phyloP scores from a whole-genome alignment of 1,140 invertebrate genomes.

The Drosophila quadrilineata region DNA sequence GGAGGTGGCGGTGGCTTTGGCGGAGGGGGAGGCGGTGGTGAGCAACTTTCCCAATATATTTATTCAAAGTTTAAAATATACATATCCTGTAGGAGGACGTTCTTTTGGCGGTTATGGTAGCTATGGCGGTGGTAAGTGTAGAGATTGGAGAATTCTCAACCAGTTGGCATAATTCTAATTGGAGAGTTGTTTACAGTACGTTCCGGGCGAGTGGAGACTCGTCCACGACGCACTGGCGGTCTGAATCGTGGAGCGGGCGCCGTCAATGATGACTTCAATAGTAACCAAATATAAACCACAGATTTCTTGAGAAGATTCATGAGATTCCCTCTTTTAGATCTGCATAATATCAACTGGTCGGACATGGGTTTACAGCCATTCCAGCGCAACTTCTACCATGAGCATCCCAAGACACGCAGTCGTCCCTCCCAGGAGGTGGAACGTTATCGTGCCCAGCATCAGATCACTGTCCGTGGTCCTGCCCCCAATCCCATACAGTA shows the following conservation, averaged over 20 bases:
- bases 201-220: conserved; percentile 32
- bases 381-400: conserved; percentile 96
- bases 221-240: conserved; percentile 30
- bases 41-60: no score
- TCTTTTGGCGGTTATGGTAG: conserved; percentile 40
- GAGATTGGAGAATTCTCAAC: background rate
- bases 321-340: conserved; percentile 21
- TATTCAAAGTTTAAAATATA: no score
- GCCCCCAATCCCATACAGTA: conserved; percentile 89
- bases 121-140: conserved; percentile 11
- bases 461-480: conserved; percentile 90
- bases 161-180: no score
- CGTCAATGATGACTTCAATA: conserved; percentile 31
- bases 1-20: conserved; percentile 14
- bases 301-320: background rate
- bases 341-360: conserved; percentile 56
- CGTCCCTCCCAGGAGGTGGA: conserved; percentile 89
- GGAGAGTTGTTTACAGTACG: no score
- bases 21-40: no score
- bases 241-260: conserved; percentile 26
- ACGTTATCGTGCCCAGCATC: conserved; percentile 86
- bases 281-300: conserved; percentile 22
- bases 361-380: conserved; percentile 89
- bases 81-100: no score
- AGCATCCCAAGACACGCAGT: conserved; percentile 87